Base-by-base conservation (phyloP, 2,888 invertebrate genomes). In the Tineola bisselliella region DNA sequence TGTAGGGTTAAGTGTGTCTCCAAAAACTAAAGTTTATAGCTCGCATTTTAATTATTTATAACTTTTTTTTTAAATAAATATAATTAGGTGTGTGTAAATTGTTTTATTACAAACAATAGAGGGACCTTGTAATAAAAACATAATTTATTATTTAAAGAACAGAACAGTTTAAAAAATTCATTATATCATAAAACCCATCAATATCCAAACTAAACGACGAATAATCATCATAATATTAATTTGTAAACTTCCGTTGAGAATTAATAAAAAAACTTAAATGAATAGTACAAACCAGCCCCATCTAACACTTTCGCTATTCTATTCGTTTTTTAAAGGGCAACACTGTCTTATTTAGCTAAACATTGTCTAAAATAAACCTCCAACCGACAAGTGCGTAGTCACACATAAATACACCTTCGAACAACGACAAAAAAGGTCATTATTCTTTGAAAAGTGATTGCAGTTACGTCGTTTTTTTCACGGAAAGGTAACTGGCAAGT, bases 301-400 rank as follows among this genome's bases (percentile, higher is more conserved):
- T 72, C 73, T 81, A 81, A 84, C 83, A 86, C 84, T 84, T 83
- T 83, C 81, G 75, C 80, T 82, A 75, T 77, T 79, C 77, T 77
- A 74, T 74, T 73, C 66, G 64, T 76, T 74, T 74, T 77, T 76
- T 73, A 67, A 74, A 76, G 75, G 68, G 76, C 76, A 76, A 74
- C 75, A 72, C 76, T 77, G 74, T 77, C 75, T 76, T 76, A 75
- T 80, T 77, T 77, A 74, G 73, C 69, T 67, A 72, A 74, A 70
- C 70, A 70, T 66, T 65, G 64, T 61, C 57, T 67, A 69, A 48
- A 48, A 48, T 17, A 48, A 48, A n/a, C 6, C 48, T 65, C 64
- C 65, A 63, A 62, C 25, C 25, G 62, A 66, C 65, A 1, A 15
- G 4, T 56, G 19, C 19, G 6, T 56, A 48, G 13, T 12, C 48